These are phyloP conservation scores for Noctua comes DNA, from an alignment of 2,888 invertebrate genomes.

Conservation along the genomic window DNA sequence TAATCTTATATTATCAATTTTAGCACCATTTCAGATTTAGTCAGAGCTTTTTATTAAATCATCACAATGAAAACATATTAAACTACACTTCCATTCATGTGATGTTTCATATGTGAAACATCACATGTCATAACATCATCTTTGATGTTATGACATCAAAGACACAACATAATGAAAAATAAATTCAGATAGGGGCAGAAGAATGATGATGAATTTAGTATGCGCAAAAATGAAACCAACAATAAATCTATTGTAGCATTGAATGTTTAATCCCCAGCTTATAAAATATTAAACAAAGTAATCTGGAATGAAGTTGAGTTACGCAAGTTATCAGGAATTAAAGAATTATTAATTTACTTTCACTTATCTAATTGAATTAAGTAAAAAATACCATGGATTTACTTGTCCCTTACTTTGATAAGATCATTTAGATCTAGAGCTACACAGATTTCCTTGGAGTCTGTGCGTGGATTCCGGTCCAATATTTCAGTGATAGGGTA, in stretches of 20 bases:
- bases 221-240: constrained; percentile 61
- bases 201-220: not conserved
- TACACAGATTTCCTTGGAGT: constrained; percentile 90
- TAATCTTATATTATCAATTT: too few relatives aligned
- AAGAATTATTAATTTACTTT: constrained; percentile 84
- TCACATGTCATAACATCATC: too few relatives aligned
- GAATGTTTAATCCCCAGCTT: constrained; percentile 87
- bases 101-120: too few relatives aligned
- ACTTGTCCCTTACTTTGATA: constrained; percentile 90
- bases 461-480: constrained; percentile 88
- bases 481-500: constrained; percentile 90
- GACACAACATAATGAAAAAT: too few relatives aligned
- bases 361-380: constrained; percentile 87
- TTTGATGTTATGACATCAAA: too few relatives aligned
- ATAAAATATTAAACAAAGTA: constrained; percentile 87
- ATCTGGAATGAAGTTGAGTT: constrained; percentile 89
- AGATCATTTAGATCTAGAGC: constrained; percentile 89
- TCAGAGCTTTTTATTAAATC: too few relatives aligned
- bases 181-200: not conserved
- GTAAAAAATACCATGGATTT: constrained; percentile 81
- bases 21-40: too few relatives aligned
- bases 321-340: constrained; percentile 87
- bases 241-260: constrained; percentile 77
- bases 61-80: too few relatives aligned
- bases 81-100: too few relatives aligned